These are phyloP conservation scores for Styela clava DNA, from an alignment of 23 tunicate species.

Conservation along the genomic window DNA sequence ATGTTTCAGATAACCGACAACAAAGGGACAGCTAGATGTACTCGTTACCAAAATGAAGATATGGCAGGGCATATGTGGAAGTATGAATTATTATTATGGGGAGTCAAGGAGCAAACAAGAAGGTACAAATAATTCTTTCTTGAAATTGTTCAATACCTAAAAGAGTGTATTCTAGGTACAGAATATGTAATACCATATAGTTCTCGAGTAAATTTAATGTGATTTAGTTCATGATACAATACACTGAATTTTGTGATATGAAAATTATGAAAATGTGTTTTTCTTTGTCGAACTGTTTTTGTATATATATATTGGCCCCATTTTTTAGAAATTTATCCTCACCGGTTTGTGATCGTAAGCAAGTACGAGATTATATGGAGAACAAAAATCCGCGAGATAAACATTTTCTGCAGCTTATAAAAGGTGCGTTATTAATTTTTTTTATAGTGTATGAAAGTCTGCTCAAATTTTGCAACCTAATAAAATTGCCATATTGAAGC, in stretches of 20 bases:
- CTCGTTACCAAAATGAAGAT: background rate
- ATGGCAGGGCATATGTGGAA: conserved; percentile 18
- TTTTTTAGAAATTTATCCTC: background rate
- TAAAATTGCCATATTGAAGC: too few relatives aligned
- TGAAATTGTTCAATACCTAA: background rate
- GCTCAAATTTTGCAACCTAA: too few relatives aligned
- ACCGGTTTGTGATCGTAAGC: conserved; percentile 1
- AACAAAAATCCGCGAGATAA: background rate
- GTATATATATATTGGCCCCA: background rate
- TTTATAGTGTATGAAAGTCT: too few relatives aligned
- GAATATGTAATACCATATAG: too few relatives aligned
- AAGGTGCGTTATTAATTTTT: too few relatives aligned
- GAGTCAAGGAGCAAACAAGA: background rate
- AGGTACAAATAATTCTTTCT: background rate
- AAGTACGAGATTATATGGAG: background rate
- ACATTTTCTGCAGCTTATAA: background rate
- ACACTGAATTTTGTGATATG: background rate
- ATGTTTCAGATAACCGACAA: conserved; percentile 15
- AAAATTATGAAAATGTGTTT: background rate
- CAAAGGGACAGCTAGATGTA: conserved; percentile 24
- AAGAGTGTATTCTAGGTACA: too few relatives aligned
- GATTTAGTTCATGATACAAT: too few relatives aligned
- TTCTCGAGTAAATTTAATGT: too few relatives aligned
- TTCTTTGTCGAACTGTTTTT: background rate
- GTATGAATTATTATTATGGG: conserved; percentile 20